These are phyloP conservation scores for Tetragnatha montana DNA, from an alignment of 2,888 invertebrate species.

Conservation along the genomic window DNA sequence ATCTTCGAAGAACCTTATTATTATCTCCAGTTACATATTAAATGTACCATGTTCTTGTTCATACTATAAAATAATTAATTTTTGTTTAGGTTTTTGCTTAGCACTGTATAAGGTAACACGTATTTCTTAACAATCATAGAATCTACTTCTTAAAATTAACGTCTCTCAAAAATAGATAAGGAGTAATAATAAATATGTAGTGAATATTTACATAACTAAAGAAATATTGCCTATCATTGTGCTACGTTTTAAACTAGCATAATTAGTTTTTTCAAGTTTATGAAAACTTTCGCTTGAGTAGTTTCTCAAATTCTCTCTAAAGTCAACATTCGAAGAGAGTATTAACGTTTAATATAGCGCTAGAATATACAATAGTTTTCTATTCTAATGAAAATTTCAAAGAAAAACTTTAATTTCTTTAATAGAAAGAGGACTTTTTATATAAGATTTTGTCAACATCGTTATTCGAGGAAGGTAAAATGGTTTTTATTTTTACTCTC, in stretches of 20 bases:
- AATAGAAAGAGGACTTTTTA: slow-evolving; percentile 41
- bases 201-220: not conserved
- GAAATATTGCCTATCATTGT: not conserved
- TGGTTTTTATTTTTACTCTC: slow-evolving; percentile 16
- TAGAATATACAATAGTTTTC: not conserved
- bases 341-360: not conserved
- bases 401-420: not conserved
- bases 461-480: slow-evolving; percentile 24
- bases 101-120: too few species aligned
- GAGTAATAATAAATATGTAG: not conserved
- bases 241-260: not conserved
- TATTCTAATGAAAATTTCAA: not conserved
- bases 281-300: not conserved
- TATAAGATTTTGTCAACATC: slow-evolving; percentile 47
- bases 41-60: too few species aligned
- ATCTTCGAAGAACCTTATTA: too few species aligned
- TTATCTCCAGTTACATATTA: too few species aligned
- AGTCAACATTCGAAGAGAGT: not conserved
- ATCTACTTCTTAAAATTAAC: too few species aligned
- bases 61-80: too few species aligned
- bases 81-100: too few species aligned
- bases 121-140: too few species aligned
- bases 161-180: too few species aligned
- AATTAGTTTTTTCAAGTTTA: not conserved
- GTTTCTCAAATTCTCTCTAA: not conserved